Conservation (phyloP, 2,888 invertebrate genomes). For the Hemithea aestivaria region DNA sequence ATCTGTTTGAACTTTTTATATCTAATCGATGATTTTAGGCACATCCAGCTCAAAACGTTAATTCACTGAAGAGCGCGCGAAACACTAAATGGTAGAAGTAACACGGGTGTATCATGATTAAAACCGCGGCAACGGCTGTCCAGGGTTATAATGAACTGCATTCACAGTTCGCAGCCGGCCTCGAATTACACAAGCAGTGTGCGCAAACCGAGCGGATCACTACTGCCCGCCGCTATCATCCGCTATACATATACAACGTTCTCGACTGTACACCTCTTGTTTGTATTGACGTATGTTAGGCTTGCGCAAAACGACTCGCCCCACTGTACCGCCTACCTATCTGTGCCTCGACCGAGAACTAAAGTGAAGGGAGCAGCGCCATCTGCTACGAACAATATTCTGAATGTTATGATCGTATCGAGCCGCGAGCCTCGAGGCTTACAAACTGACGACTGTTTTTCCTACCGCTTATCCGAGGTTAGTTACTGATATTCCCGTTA, state of each 20-base stretch:
- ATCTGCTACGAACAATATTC: constrained; percentile 24
- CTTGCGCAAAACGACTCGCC: constrained; percentile 50
- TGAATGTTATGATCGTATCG: too few relatives aligned
- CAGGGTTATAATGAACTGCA: constrained; percentile 51
- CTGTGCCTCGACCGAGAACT: constrained; percentile 22
- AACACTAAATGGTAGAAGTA: constrained; percentile 37
- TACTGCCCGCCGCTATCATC: constrained; percentile 62
- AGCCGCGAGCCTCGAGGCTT: too few relatives aligned
- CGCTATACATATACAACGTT: constrained; percentile 57
- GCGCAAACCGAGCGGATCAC: constrained; percentile 61
- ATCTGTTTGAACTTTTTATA: constrained; percentile 43
- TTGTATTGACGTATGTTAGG: constrained; percentile 70
- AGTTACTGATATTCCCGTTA: constrained; percentile 1
- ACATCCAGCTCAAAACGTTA: constrained; percentile 39
- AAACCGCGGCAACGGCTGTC: constrained; percentile 49
- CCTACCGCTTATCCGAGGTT: too few relatives aligned
- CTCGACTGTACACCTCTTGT: constrained; percentile 58
- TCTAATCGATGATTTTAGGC: constrained; percentile 46
- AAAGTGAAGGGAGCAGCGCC: constrained; percentile 26
- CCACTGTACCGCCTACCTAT: constrained; percentile 42
- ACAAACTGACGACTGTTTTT: too few relatives aligned
- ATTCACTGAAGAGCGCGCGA: constrained; percentile 43
- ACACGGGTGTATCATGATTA: constrained; percentile 55
- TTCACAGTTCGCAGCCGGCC: constrained; percentile 59
- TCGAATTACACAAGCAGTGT: constrained; percentile 63